These are phyloP conservation scores for Columba livia DNA, from an alignment of 2,113 vertebrate genomes.

Conservation along the genomic window DNA sequence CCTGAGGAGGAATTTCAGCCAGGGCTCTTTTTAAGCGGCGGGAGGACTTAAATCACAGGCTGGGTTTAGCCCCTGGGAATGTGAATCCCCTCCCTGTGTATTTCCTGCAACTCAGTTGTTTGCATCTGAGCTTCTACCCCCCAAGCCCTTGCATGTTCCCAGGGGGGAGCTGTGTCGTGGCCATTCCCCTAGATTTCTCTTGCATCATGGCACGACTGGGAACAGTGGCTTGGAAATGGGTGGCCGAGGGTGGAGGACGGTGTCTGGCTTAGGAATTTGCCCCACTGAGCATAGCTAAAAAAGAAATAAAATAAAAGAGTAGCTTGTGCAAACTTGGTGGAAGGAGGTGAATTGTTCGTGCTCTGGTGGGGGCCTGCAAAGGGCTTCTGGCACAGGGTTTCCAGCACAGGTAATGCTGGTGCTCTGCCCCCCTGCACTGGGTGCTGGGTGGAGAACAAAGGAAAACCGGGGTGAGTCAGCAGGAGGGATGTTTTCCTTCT, in stretches of 20 bases:
- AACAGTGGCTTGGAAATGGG: no score
- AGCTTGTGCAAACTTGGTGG: background rate
- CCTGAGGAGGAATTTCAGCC: background rate
- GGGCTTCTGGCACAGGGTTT: no score
- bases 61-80: background rate
- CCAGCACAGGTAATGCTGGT: fast-evolving
- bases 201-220: no score
- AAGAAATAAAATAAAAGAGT: background rate
- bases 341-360: background rate
- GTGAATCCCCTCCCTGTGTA: background rate
- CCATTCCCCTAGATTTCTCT: no score
- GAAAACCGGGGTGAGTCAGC: slow-evolving; percentile 48
- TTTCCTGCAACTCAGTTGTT: background rate
- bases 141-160: no score
- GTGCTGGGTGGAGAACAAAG: slow-evolving; percentile 6
- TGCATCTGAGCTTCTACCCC: no score
- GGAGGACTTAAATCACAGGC: background rate
- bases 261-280: background rate
- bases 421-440: background rate
- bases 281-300: background rate
- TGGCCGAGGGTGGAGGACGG: no score
- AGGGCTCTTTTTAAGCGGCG: no score
- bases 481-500: background rate
- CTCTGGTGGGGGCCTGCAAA: background rate
- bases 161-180: no score